A percentile compares a stretch with the other conserved stretches of the same genome.
phyloP scores from a whole-genome alignment of 2,888 invertebrate species.

The Meiosimyza decipiens region DNA sequence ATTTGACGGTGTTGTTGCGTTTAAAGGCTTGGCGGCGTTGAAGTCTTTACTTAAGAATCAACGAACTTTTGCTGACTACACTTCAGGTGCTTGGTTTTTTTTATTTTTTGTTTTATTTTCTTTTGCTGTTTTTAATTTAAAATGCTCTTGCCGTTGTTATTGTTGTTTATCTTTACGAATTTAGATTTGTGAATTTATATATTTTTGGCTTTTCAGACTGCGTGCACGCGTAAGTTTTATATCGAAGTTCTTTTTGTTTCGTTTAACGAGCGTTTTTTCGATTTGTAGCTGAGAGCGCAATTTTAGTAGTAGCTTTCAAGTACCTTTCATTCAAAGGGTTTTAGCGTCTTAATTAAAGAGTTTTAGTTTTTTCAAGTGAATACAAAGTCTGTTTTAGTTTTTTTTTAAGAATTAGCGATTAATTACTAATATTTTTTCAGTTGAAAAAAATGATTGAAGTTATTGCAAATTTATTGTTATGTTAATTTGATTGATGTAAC shows the following conservation, averaged over 20 bases:
- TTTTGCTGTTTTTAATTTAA: not conserved
- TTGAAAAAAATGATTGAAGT: not conserved
- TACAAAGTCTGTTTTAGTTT: not conserved
- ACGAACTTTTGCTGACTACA: constrained; percentile 48
- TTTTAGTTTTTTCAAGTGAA: not conserved
- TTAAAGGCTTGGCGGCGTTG: not conserved
- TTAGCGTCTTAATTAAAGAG: not conserved
- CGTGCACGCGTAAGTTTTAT: constrained; percentile 25
- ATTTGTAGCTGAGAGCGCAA: not conserved
- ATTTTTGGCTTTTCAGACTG: not conserved
- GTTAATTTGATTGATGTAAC: not conserved
- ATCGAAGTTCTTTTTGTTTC: constrained; percentile 9
- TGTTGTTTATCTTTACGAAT: not conserved
- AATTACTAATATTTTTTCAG: not conserved
- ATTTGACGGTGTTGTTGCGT: constrained; percentile 15
- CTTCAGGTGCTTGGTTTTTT: constrained; percentile 29
- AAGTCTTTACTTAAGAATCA: constrained; percentile 46
- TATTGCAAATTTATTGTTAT: not conserved
- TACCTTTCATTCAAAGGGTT: not conserved
- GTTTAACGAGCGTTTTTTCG: not conserved
- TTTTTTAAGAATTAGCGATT: not conserved
- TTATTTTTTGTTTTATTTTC: not conserved
- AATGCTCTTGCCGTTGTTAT: not conserved
- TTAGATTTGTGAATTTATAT: constrained; percentile 2
- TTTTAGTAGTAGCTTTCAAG: not conserved